phyloP scores from a whole-genome alignment of 2,888 invertebrate genomes.

The Diarsia brunnea region DNA sequence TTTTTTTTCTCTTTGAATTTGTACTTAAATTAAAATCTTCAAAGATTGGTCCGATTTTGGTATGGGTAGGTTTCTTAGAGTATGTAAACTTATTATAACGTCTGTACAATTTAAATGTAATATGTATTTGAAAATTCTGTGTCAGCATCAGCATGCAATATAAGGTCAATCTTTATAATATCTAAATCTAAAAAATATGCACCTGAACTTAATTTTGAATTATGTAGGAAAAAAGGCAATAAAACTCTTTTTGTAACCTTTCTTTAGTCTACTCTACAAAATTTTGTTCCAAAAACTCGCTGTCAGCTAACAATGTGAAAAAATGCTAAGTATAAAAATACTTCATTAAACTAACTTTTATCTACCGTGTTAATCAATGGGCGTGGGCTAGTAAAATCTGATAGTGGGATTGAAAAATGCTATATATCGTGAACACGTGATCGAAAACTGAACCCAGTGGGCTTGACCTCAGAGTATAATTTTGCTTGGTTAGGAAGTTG shows the following conservation, averaged over 20 bases:
- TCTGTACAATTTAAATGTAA: not conserved
- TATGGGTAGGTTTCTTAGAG: not conserved
- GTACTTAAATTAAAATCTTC: slow-evolving; percentile 35
- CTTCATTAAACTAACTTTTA: slow-evolving; percentile 86
- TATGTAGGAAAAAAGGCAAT: not conserved
- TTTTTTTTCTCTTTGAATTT: slow-evolving; percentile 23
- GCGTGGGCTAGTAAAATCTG: slow-evolving; percentile 84
- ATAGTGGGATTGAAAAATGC: slow-evolving; percentile 69
- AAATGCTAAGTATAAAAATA: slow-evolving; percentile 86
- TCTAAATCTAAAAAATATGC: not conserved
- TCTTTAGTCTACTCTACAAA: slow-evolving; percentile 49
- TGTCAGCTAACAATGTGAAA: slow-evolving; percentile 86
- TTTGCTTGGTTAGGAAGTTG: slow-evolving; percentile 44
- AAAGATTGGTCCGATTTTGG: slow-evolving; percentile 16
- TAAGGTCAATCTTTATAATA: not conserved
- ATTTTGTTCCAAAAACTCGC: slow-evolving; percentile 68
- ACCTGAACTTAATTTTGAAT: not conserved
- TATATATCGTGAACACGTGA: slow-evolving; percentile 44
- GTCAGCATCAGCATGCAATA: not conserved
- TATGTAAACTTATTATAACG: not conserved
- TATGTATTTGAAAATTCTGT: not conserved
- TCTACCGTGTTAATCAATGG: slow-evolving; percentile 87
- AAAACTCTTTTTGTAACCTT: not conserved
- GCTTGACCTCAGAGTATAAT: slow-evolving; percentile 50
- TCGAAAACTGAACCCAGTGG: slow-evolving; percentile 48